phyloP scores from a whole-genome alignment of 1,140 invertebrate species.

The Contarinia nasturtii region DNA sequence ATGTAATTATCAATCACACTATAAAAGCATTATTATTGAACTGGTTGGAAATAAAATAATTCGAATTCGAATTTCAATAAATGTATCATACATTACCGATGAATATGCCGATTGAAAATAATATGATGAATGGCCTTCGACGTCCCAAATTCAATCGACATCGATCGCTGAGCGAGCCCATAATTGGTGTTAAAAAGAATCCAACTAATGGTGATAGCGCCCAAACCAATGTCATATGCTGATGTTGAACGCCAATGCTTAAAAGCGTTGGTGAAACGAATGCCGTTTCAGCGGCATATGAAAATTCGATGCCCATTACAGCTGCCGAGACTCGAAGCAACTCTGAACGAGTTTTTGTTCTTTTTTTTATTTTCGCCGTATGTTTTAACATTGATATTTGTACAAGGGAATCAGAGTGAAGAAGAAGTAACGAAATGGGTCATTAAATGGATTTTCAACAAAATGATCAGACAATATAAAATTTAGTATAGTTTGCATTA shows the following conservation, averaged over 20 bases:
- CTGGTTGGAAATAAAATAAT: too few relatives aligned
- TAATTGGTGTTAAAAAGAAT: slow-evolving; percentile 79
- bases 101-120: slow-evolving; percentile 75
- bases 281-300: slow-evolving; percentile 86
- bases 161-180: slow-evolving; percentile 81
- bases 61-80: not conserved
- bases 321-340: slow-evolving; percentile 75
- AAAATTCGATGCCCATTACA: slow-evolving; percentile 95
- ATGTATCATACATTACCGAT: slow-evolving; percentile 41
- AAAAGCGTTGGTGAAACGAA: slow-evolving; percentile 89
- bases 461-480: too few relatives aligned
- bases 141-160: slow-evolving; percentile 64
- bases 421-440: not conserved
- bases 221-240: slow-evolving; percentile 91
- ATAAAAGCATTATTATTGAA: too few relatives aligned
- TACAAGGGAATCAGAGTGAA: too few relatives aligned
- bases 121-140: slow-evolving; percentile 75
- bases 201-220: slow-evolving; percentile 78
- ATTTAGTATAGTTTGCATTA: not conserved
- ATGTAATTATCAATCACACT: too few relatives aligned
- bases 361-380: slow-evolving; percentile 13
- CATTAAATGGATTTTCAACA: too few relatives aligned
- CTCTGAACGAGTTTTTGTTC: slow-evolving; percentile 63
- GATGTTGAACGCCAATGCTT: slow-evolving; percentile 76
- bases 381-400: not conserved